phyloP scores from a whole-genome alignment of 2,113 vertebrate species.

The Cyanoderma ruficeps region DNA sequence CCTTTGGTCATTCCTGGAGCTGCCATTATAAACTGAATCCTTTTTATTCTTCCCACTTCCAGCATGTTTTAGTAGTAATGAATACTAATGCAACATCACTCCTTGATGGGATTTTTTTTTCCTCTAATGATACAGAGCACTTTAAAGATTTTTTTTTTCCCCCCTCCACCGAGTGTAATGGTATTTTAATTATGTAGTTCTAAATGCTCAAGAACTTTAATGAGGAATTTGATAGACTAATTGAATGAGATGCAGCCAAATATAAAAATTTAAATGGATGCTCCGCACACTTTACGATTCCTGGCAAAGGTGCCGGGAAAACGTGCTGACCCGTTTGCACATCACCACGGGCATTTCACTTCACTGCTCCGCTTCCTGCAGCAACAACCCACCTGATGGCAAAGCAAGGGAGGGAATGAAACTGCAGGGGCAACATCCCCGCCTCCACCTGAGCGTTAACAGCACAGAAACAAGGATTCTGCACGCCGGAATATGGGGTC shows the following conservation, averaged over 20 bases:
- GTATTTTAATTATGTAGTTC: constrained; percentile 62
- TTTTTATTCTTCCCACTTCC: constrained; percentile 27
- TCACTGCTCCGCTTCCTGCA: neutral
- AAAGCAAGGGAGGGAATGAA: neutral
- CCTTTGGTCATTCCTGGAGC: neutral
- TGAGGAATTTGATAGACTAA: constrained; percentile 64
- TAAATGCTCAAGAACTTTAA: constrained; percentile 58
- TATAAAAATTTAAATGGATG: constrained; percentile 44
- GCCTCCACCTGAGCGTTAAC: neutral
- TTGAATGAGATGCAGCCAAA: constrained; percentile 50
- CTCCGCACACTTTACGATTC: neutral
- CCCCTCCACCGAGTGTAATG: constrained; percentile 20
- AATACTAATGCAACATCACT: constrained; percentile 27
- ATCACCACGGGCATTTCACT: neutral
- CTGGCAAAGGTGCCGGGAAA: constrained; percentile 26
- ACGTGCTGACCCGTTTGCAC: neutral
- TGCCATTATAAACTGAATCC: neutral
- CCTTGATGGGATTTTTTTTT: neutral
- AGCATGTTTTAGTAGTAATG: constrained; percentile 24
- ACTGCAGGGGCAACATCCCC: neutral
- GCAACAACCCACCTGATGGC: neutral
- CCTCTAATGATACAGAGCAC: neutral
- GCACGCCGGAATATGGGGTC: neutral
- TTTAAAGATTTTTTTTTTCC: constrained; percentile 32
- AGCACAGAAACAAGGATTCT: neutral